A percentile compares a stretch with the other conserved stretches of the same genome.
Evolutionary conservation across 2,113 vertebrate species (phyloP).

Genomic region (Microcebus lehilahytsara): DNA sequence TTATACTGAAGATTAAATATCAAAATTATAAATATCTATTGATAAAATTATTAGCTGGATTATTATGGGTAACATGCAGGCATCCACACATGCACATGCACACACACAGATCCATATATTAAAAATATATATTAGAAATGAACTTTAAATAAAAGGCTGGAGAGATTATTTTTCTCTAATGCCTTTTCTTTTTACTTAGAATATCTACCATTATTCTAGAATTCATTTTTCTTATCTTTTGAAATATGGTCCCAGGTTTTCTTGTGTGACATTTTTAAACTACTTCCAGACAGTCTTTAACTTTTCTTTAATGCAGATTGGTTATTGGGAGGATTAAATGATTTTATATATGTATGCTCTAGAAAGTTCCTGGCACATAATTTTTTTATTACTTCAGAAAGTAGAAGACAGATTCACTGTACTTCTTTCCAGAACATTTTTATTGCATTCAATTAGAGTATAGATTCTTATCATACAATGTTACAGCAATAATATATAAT

Average conservation of each 20-base stretch:
- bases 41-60: not conserved
- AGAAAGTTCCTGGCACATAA: not conserved
- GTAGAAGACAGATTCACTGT: not conserved
- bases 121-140: not conserved
- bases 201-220: not conserved
- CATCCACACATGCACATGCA: not conserved
- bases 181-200: not conserved
- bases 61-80: not conserved
- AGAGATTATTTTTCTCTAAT: not conserved
- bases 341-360: not conserved
- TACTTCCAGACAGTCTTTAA: not conserved
- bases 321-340: not conserved
- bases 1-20: not conserved
- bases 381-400: not conserved
- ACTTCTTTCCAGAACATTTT: not conserved
- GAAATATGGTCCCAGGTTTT: not conserved
- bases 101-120: not conserved
- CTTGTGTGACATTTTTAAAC: slow-evolving; percentile 13
- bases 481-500: not conserved
- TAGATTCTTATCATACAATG: not conserved
- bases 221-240: slow-evolving; percentile 4
- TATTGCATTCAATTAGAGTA: not conserved
- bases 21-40: not conserved
- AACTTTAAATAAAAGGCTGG: not conserved
- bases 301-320: not conserved